Conservation (phyloP, 2,888 invertebrate genomes). For the Leucophenga maculata region DNA sequence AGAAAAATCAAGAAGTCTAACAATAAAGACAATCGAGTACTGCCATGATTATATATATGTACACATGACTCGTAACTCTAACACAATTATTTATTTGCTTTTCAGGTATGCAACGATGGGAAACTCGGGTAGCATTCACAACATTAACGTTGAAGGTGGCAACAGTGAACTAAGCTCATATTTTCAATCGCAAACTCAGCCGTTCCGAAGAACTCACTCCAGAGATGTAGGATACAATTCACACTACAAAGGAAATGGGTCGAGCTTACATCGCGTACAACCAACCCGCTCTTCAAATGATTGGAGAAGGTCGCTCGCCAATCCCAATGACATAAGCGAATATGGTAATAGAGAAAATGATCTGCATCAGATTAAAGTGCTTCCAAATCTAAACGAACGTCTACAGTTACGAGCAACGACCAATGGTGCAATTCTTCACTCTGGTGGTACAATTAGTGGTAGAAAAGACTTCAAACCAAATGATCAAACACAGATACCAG, state of each 20-base stretch:
- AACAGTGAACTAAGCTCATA: slow-evolving; percentile 49
- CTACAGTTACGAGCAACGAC: slow-evolving; percentile 81
- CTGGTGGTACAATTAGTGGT: slow-evolving; percentile 87
- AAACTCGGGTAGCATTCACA: slow-evolving; percentile 64
- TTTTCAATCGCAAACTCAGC: slow-evolving; percentile 45
- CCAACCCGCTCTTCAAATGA: slow-evolving; percentile 35
- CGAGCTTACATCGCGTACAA: slow-evolving; percentile 27
- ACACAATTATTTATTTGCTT: too few species aligned
- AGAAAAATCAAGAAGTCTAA: too few species aligned
- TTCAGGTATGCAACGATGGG: slow-evolving; percentile 52
- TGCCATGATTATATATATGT: too few species aligned
- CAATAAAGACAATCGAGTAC: too few species aligned
- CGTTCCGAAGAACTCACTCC: slow-evolving; percentile 30
- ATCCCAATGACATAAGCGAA: slow-evolving; percentile 32
- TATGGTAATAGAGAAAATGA: slow-evolving; percentile 1
- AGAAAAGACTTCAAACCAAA: slow-evolving; percentile 70
- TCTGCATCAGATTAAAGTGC: slow-evolving; percentile 74
- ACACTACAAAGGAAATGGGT: slow-evolving; percentile 31
- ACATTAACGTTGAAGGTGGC: slow-evolving; percentile 49
- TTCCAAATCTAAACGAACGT: slow-evolving; percentile 79
- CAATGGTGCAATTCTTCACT: slow-evolving; percentile 87
- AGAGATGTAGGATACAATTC: slow-evolving; percentile 31
- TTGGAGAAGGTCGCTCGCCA: slow-evolving; percentile 44
- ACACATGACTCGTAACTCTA: too few species aligned
- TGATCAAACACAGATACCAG: not conserved